Conservation (phyloP, 2,797 vertebrate species). For the Rhynchotus rufescens region DNA sequence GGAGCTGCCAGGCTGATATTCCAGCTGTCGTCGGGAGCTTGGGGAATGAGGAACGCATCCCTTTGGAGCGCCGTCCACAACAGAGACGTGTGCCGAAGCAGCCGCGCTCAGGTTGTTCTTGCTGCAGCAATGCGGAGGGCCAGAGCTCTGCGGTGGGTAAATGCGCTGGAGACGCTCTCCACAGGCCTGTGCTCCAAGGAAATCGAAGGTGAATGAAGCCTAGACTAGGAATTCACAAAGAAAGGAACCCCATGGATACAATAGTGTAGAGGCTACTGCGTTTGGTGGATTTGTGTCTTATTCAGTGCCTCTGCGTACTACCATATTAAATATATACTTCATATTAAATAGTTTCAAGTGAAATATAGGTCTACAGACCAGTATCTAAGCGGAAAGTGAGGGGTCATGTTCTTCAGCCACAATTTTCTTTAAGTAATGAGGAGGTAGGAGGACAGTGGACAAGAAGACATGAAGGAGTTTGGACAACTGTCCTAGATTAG, state of each 20-base stretch:
- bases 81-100: rapidly evolving
- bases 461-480: constrained; percentile 36
- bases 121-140: rapidly evolving
- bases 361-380: background rate
- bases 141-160: rapidly evolving
- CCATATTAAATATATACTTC: background rate
- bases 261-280: background rate
- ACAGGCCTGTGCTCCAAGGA: background rate
- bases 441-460: background rate
- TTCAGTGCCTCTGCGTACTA: background rate
- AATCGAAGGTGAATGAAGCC: background rate
- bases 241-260: background rate
- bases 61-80: rapidly evolving
- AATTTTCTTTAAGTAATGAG: background rate
- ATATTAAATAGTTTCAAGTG: background rate
- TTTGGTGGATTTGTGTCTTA: background rate
- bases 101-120: rapidly evolving
- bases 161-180: background rate
- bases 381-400: background rate
- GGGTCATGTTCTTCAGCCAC: background rate
- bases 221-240: background rate
- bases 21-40: background rate
- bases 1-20: background rate
- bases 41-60: background rate
- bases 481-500: constrained; percentile 52